Evolutionary conservation across 2,888 invertebrate species (phyloP).

Genomic region (Caradrina kadenii): DNA sequence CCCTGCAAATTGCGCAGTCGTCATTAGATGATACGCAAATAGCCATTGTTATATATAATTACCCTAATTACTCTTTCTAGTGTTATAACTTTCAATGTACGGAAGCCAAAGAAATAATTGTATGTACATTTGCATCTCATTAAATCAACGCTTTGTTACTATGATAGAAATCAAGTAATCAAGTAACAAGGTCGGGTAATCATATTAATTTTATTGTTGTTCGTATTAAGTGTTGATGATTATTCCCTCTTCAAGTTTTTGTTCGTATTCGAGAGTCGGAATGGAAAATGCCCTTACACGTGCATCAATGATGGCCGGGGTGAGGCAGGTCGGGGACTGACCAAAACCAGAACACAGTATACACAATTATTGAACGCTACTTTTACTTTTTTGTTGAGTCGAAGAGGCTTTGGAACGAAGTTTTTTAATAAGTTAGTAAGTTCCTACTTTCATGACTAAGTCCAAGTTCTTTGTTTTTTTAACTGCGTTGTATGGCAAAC

Average conservation of each 20-base stretch:
- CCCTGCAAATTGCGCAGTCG: constrained; percentile 39
- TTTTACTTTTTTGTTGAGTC: constrained; percentile 24
- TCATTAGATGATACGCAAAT: constrained; percentile 57
- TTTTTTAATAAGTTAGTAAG: neutral
- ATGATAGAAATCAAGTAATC: constrained; percentile 86
- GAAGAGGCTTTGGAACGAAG: neutral
- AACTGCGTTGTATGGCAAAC: too few species aligned
- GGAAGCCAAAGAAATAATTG: constrained; percentile 80
- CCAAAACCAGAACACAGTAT: constrained; percentile 28
- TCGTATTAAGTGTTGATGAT: constrained; percentile 67
- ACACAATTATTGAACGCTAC: neutral
- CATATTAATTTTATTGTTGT: constrained; percentile 76
- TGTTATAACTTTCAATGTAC: constrained; percentile 85
- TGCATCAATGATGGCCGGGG: constrained; percentile 34
- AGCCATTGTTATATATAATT: constrained; percentile 79
- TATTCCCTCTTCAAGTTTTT: constrained; percentile 61
- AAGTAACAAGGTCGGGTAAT: constrained; percentile 80
- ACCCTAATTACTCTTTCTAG: constrained; percentile 79
- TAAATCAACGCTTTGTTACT: constrained; percentile 82
- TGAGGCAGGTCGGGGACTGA: constrained; percentile 58
- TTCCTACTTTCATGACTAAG: neutral
- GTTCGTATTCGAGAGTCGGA: constrained; percentile 19
- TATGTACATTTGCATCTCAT: constrained; percentile 84
- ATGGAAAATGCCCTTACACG: constrained; percentile 55
- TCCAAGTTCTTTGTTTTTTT: too few species aligned